These are phyloP conservation scores for Hypena proboscidalis DNA, from an alignment of 2,888 invertebrate genomes.

Conservation along the genomic window DNA sequence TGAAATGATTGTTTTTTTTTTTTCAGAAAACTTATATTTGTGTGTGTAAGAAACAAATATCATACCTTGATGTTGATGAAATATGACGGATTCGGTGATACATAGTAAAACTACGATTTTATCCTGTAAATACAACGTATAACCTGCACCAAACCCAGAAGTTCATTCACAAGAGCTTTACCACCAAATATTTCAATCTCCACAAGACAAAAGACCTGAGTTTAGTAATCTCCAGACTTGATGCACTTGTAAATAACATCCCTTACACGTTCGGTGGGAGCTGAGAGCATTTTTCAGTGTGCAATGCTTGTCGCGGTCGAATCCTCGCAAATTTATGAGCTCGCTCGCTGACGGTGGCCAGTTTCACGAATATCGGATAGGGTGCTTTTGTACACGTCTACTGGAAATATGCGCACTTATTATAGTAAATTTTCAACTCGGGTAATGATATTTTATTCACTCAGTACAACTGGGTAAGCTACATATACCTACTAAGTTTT, in stretches of 20 bases:
- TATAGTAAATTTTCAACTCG: constrained; percentile 15
- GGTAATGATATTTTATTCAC: no score
- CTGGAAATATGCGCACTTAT: constrained; percentile 49
- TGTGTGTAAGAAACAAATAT: no score
- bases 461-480: no score
- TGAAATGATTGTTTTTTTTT: no score
- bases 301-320: constrained; percentile 73
- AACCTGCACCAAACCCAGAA: no score
- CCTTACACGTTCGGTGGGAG: constrained; percentile 53
- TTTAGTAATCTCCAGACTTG: constrained; percentile 20
- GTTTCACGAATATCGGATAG: constrained; percentile 67
- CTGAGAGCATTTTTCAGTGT: constrained; percentile 75
- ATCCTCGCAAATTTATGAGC: constrained; percentile 81
- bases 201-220: constrained; percentile 7
- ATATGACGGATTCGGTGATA: no score
- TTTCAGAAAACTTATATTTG: no score
- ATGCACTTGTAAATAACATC: constrained; percentile 43
- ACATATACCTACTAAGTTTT: background rate
- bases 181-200: background rate
- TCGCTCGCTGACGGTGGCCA: constrained; percentile 65
- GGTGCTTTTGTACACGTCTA: constrained; percentile 62
- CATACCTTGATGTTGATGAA: no score
- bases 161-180: no score
- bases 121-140: no score
- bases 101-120: no score